Evolutionary conservation across 1,140 invertebrate species (phyloP).

Genomic region (Pseudomyrmex dendroicus): DNA sequence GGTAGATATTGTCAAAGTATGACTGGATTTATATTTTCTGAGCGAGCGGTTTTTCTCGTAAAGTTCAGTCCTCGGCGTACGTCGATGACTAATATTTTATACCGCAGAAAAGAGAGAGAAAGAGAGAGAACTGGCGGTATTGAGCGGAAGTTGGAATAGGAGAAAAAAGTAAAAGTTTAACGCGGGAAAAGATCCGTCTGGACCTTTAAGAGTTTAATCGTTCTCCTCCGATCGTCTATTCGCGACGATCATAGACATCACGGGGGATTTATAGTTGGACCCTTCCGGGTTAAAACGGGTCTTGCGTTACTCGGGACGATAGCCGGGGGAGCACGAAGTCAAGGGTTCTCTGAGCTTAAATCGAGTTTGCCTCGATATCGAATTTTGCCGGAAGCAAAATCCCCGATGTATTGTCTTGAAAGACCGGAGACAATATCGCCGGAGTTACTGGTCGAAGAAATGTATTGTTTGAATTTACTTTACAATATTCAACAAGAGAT

Average conservation of each 20-base stretch:
- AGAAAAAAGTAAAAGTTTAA: slow-evolving; percentile 43
- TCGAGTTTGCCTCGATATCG: slow-evolving; percentile 71
- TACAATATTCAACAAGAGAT: slow-evolving; percentile 10
- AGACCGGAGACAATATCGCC: slow-evolving; percentile 64
- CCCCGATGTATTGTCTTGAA: slow-evolving; percentile 65
- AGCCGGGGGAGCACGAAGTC: slow-evolving; percentile 57
- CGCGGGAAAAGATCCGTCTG: neutral
- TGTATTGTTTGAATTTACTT: slow-evolving; percentile 61
- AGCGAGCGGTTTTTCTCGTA: neutral
- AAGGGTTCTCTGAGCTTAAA: slow-evolving; percentile 68
- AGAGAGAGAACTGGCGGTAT: neutral
- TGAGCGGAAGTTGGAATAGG: neutral
- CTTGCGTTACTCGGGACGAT: slow-evolving; percentile 57
- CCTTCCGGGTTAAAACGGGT: slow-evolving; percentile 53
- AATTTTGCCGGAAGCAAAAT: slow-evolving; percentile 65
- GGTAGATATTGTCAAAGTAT: too few species aligned
- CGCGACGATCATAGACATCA: slow-evolving; percentile 26
- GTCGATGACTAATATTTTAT: slow-evolving; percentile 21
- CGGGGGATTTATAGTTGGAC: slow-evolving; percentile 23
- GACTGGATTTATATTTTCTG: slow-evolving; percentile 6
- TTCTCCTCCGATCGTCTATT: slow-evolving; percentile 7
- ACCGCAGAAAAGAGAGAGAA: too few species aligned
- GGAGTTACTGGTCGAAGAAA: slow-evolving; percentile 29
- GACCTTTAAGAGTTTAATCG: slow-evolving; percentile 43
- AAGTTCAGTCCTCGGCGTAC: neutral